Conservation (phyloP, 2,113 vertebrate genomes). For the Chloropsis cyanopogon region DNA sequence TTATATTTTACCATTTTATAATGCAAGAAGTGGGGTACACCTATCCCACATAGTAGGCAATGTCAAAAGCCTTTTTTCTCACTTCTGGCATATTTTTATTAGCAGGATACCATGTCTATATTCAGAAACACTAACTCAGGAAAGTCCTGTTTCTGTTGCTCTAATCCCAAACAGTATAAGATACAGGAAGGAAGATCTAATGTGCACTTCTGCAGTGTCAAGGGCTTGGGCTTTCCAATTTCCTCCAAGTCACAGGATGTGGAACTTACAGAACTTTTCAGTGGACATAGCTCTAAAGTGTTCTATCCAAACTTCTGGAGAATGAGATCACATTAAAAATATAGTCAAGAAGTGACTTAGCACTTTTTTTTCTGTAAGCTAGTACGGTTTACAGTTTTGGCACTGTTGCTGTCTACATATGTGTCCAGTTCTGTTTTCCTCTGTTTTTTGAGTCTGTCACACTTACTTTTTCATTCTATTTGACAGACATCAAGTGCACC, state of each 20-base stretch:
- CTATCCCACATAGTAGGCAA: neutral
- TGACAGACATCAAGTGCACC: conserved; percentile 59
- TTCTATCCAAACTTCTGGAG: neutral
- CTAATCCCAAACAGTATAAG: neutral
- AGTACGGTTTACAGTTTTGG: neutral
- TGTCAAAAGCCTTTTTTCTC: neutral
- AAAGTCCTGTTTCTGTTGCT: neutral
- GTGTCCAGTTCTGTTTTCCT: neutral
- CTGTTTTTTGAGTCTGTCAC: neutral
- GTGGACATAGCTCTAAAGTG: neutral
- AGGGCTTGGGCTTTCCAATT: neutral
- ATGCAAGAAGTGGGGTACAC: neutral
- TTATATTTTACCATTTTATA: neutral
- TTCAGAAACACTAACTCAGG: neutral
- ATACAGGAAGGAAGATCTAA: neutral
- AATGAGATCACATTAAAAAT: neutral
- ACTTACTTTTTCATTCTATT: conserved; percentile 20
- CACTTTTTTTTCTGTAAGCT: neutral
- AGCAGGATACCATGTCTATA: neutral
- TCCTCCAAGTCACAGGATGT: neutral
- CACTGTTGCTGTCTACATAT: neutral
- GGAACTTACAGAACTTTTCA: neutral
- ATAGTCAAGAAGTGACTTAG: neutral
- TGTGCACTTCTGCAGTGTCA: neutral
- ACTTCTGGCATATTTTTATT: neutral